Base-by-base conservation (phyloP, 1,140 invertebrate genomes). In the Tetramorium alpestre region DNA sequence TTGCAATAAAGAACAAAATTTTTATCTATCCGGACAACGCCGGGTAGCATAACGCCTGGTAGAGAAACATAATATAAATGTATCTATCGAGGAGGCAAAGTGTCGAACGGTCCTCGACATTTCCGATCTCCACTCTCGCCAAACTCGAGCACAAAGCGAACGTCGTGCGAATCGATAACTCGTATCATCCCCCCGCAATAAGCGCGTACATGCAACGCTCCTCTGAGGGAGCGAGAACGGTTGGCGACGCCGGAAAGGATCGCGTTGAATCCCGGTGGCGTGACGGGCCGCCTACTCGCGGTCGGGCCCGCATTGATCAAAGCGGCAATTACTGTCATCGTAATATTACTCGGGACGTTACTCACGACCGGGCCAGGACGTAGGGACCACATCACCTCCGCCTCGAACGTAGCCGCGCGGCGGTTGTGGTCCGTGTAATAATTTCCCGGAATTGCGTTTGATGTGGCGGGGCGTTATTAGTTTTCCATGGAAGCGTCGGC, bases 321-420 rank as follows among this genome's bases (percentile, higher is more conserved):
- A 94, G 93, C 93, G 90, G 93, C 94, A 94, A 94, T 94, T 94
- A 94, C 93, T 94, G 94, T 94, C 94, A 94, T 93, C 92, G 92
- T 94, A 93, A 94, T 94, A 94, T 94, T 94, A 93, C 93, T 93
- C 92, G 88, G 92, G 88, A 93, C 92, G 93, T 94, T 94, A 93
- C 91, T 92, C 92, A 91, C 88, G 85, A 64, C 81, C 80, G 87
- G 70, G 76, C 75, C 54, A 54, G 51, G 44, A 65, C 47, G 75
- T 44, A 70, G 73, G 77, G 54, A 81, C 65, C 81, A 47, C 76
- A 82, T 65, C 81, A 62, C 69, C 56, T 51, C 85, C 47, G 33
- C 70, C 64, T 89, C 89, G 89, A 91, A 91, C 88, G 85, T 62
- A 76, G 80, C 69, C 56, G 56, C 56, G 51, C n/a, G 38, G 67